Evolutionary conservation across 1,140 invertebrate species (phyloP).

Genomic region (Drosophila aff.): DNA sequence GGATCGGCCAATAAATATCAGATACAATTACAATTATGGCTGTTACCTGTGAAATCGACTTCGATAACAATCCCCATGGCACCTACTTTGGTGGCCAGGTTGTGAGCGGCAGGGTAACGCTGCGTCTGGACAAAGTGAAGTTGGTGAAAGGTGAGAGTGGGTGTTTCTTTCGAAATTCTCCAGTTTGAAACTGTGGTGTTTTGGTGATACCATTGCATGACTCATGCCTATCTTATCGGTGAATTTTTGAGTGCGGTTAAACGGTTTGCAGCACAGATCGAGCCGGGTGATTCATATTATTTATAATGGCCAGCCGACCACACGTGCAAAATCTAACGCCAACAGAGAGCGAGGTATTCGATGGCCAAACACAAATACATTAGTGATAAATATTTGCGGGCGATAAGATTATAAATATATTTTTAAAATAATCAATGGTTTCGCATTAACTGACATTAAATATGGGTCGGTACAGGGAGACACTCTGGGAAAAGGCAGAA

Average conservation of each 20-base stretch:
- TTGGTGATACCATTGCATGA: constrained; percentile 25
- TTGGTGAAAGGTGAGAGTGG: constrained; percentile 81
- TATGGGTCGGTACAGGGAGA: constrained; percentile 1
- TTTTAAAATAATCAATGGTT: constrained; percentile 53
- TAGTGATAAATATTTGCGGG: constrained; percentile 30
- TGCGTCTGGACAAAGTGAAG: constrained; percentile 85
- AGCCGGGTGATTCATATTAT: constrained; percentile 44
- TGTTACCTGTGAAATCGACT: constrained; percentile 77
- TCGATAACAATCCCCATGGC: constrained; percentile 85
- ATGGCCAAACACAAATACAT: constrained; percentile 12
- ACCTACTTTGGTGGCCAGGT: constrained; percentile 86
- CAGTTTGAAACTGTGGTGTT: neutral
- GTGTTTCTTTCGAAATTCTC: neutral
- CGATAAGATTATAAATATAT: constrained; percentile 53
- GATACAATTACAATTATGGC: constrained; percentile 52
- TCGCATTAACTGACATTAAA: constrained; percentile 33
- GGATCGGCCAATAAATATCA: constrained; percentile 30
- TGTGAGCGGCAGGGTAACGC: constrained; percentile 85
- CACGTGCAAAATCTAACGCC: constrained; percentile 37
- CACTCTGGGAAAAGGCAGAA: neutral
- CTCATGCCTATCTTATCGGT: constrained; percentile 52
- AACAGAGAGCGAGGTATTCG: constrained; percentile 14
- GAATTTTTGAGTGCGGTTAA: constrained; percentile 31
- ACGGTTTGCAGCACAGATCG: constrained; percentile 30
- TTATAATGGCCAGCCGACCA: constrained; percentile 24